Evolutionary conservation across 2,797 vertebrate genomes (phyloP).

Genomic region (Sparidentex hasta): DNA sequence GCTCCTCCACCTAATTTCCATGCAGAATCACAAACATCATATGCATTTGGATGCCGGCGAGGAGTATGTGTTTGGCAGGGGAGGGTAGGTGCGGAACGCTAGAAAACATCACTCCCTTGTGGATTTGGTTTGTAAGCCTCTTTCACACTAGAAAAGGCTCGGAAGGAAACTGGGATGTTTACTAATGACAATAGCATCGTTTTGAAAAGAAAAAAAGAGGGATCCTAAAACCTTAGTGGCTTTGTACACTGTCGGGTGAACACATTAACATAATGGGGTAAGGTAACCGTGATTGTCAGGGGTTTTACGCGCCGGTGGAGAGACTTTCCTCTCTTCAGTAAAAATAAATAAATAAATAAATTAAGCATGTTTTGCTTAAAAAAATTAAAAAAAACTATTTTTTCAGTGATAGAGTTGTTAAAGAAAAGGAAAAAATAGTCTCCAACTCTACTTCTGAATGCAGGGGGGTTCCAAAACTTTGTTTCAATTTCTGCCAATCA

Average conservation of each 20-base stretch:
- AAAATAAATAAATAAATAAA: neutral
- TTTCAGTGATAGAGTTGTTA: neutral
- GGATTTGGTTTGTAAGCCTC: constrained; percentile 70
- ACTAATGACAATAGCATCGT: constrained; percentile 67
- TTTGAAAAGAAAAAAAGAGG: constrained; percentile 33
- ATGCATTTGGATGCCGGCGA: constrained; percentile 53
- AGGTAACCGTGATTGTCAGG: constrained; percentile 28
- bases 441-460: constrained; percentile 7
- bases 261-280: constrained; percentile 47
- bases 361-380: neutral
- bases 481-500: constrained; percentile 21
- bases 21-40: constrained; percentile 60
- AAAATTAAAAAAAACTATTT: neutral
- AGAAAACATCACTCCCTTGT: constrained; percentile 69
- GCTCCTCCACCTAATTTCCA: constrained; percentile 55
- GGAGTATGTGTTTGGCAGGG: constrained; percentile 46
- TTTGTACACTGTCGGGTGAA: constrained; percentile 43
- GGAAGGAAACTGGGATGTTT: constrained; percentile 62
- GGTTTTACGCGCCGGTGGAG: constrained; percentile 19
- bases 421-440: neutral
- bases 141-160: constrained; percentile 65
- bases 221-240: constrained; percentile 32
- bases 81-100: constrained; percentile 34
- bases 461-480: neutral
- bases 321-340: constrained; percentile 19